A percentile compares a stretch with the other conserved stretches of the same genome.
phyloP scores from a whole-genome alignment of 2,113 vertebrate species.

The Haemorhous mexicanus region DNA sequence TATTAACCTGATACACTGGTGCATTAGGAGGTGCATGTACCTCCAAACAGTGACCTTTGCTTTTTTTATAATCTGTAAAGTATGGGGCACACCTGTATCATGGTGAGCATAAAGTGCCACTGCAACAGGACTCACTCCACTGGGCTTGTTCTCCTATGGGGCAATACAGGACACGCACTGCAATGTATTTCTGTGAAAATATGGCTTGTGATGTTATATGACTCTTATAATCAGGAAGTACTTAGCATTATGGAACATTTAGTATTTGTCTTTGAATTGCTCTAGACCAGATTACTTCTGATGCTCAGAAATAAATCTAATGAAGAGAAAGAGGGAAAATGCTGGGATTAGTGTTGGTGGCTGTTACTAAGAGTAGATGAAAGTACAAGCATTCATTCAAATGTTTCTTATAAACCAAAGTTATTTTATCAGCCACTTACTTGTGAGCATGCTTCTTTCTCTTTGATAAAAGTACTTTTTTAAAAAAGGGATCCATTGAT shows the following conservation, averaged over 20 bases:
- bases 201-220: neutral
- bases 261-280: conserved; percentile 33
- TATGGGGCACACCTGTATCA: neutral
- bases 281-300: neutral
- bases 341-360: neutral
- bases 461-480: neutral
- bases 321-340: neutral
- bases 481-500: neutral
- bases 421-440: neutral
- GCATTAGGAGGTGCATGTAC: neutral
- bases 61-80: neutral
- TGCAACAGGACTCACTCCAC: neutral
- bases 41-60: neutral
- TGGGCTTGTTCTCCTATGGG: neutral
- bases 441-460: neutral
- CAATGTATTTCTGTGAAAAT: neutral
- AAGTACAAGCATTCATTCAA: neutral
- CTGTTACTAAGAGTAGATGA: neutral
- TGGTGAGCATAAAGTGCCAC: neutral
- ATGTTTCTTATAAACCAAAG: neutral
- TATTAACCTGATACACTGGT: neutral
- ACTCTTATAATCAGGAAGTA: neutral
- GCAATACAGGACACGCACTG: neutral
- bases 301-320: neutral
- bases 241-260: neutral